Evolutionary conservation across 2,888 invertebrate species (phyloP).

Genomic region (Litoditis marina): DNA sequence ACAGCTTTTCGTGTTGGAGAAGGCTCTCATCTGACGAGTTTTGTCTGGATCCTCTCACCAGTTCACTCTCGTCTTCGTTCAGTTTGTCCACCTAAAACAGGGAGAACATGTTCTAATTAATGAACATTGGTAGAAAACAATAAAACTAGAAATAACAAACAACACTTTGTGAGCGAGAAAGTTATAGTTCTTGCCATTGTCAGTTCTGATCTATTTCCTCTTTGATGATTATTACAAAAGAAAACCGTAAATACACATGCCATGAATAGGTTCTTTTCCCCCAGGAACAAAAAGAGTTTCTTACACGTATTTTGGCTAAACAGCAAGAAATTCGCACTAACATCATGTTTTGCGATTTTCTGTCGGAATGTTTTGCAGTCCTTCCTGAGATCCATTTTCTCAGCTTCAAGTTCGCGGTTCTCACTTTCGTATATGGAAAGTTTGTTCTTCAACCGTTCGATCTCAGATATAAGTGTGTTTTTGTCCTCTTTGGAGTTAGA

Average conservation of each 20-base stretch:
- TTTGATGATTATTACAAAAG: too few species aligned
- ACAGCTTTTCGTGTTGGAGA: conserved; percentile 14
- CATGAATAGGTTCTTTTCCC: too few species aligned
- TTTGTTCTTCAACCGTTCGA: conserved; percentile 21
- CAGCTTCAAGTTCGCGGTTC: conserved; percentile 14
- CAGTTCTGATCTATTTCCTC: too few species aligned
- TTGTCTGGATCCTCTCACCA: background rate
- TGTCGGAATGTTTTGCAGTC: conserved; percentile 47
- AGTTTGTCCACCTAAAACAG: conserved; percentile 13
- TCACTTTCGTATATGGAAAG: conserved; percentile 8
- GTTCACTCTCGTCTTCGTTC: background rate
- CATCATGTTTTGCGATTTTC: conserved; percentile 41
- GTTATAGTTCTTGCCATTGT: too few species aligned
- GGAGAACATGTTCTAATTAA: too few species aligned
- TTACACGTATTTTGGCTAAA: too few species aligned
- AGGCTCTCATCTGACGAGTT: conserved; percentile 3
- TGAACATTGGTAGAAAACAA: too few species aligned
- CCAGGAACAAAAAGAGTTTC: too few species aligned
- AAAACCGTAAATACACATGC: too few species aligned
- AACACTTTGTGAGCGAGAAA: too few species aligned
- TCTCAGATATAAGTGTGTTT: conserved; percentile 25
- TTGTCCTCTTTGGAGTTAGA: conserved; percentile 21
- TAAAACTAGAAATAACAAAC: too few species aligned
- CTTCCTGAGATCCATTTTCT: conserved; percentile 37
- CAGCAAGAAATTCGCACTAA: too few species aligned